Evolutionary conservation across 2,888 invertebrate species (phyloP), one percentile per base, ranked within the genome.

Genomic region (Drosophila infuscata): DNA sequence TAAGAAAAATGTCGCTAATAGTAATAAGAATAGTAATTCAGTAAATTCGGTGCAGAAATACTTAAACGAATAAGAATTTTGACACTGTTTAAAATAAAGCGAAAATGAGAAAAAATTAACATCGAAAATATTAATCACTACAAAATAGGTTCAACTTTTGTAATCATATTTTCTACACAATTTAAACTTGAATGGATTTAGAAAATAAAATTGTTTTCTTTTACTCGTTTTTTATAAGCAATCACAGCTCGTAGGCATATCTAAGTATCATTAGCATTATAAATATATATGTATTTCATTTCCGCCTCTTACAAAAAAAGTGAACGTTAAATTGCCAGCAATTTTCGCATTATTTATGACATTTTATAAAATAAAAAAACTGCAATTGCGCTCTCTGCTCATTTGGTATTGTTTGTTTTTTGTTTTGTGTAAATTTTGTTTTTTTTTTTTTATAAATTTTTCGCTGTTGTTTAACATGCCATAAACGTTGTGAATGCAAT

Each of bases 341-440:
- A 46, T 69, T 58, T 69, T 70, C 32, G 29, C 36, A 59, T 79
- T 74, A 65, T 65, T 79, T 70, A 62, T 79, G 79, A 69, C 57
- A 64, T 33, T 38, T 38, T 25, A 46, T 43, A 15, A 33, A n/a
- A 38, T 15, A 38, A 25, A 25, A 25, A 20, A 57, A 36, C 17
- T 30, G 57, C 35, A 35, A 12, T 54, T 36, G 29, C 0, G 12
- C 17, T 48, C 32, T 61, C 3, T 48, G 4, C 9, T 6, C n/a
- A 17, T 25, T 32, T 30, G 32, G 38, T 49, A 25, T 41, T 61
- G n/a, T 11, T 20, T 61, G 43, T 38, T 60, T 54, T 29, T 53
- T 43, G 64, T 67, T 54, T 76, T 63, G 51, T 15, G 68, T 54
- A 32, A 36, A 61, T 60, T 48, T 25, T 53, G 49, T 64, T 60